These are phyloP conservation scores for Phengaris arion DNA, from an alignment of 2,888 invertebrate species.

Conservation along the genomic window DNA sequence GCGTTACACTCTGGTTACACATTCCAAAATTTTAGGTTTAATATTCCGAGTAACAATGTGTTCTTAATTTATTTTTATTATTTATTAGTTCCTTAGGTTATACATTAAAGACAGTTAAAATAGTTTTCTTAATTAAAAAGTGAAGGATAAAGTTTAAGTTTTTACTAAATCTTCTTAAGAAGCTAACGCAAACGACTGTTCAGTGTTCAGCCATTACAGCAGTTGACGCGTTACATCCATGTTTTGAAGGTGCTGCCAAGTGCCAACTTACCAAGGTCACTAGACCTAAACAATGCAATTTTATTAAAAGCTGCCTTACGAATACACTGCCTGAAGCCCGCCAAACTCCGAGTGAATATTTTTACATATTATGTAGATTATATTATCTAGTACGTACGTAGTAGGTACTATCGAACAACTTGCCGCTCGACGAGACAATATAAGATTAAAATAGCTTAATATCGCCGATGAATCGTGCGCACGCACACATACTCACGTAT, in stretches of 20 bases:
- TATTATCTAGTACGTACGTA: too few species aligned
- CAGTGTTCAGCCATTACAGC: conserved; percentile 36
- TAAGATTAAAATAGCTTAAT: too few species aligned
- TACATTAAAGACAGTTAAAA: background rate
- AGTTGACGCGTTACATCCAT: conserved; percentile 40
- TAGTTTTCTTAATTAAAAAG: background rate
- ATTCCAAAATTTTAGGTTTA: too few species aligned
- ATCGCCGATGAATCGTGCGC: too few species aligned
- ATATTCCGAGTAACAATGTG: too few species aligned
- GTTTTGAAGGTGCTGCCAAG: conserved; percentile 39
- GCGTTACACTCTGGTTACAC: too few species aligned
- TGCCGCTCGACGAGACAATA: too few species aligned
- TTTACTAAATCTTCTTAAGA: background rate
- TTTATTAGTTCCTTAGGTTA: too few species aligned
- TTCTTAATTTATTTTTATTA: too few species aligned
- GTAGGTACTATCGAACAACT: too few species aligned
- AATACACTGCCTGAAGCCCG: background rate
- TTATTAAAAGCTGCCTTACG: conserved; percentile 4
- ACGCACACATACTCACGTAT: too few species aligned
- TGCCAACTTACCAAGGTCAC: conserved; percentile 34
- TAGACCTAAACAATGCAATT: conserved; percentile 18
- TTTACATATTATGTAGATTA: background rate
- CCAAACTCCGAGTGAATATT: background rate
- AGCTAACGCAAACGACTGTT: background rate
- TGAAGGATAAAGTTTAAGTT: background rate